These are phyloP conservation scores for Dreissena rostriformis DNA, from an alignment of 1,140 invertebrate genomes.

Conservation along the genomic window DNA sequence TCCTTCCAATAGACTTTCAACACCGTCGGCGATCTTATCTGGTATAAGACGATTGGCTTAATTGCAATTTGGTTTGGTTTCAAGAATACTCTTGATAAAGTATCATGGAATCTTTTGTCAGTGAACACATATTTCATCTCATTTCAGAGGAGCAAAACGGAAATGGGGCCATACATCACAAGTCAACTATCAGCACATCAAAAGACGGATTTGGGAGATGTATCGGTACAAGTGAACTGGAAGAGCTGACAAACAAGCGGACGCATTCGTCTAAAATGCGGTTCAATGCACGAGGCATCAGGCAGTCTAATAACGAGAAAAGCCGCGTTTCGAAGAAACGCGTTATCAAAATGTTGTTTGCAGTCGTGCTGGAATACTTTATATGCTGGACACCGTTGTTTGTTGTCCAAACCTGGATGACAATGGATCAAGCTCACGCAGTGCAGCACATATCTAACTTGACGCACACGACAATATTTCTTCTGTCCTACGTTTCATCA, in stretches of 20 bases:
- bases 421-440: conserved; percentile 86
- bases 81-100: too few relatives aligned
- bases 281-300: conserved; percentile 53
- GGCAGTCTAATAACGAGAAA: conserved; percentile 87
- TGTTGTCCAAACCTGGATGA: conserved; percentile 90
- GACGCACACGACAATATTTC: conserved; percentile 88
- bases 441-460: conserved; percentile 72
- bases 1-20: too few relatives aligned
- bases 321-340: conserved; percentile 90
- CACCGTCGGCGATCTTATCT: too few relatives aligned
- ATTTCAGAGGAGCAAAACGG: background rate
- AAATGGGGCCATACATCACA: background rate
- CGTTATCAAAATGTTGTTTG: conserved; percentile 96
- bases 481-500: conserved; percentile 92
- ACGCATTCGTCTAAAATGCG: conserved; percentile 24
- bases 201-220: background rate
- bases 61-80: too few relatives aligned
- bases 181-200: background rate
- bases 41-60: too few relatives aligned
- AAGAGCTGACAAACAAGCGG: background rate
- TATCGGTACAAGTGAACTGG: background rate
- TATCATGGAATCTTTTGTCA: too few relatives aligned
- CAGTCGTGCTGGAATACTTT: conserved; percentile 95
- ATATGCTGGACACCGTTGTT: conserved; percentile 96
- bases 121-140: too few relatives aligned